phyloP scores from a whole-genome alignment of 2,113 vertebrate species.

The Microcebus tavaratra region DNA sequence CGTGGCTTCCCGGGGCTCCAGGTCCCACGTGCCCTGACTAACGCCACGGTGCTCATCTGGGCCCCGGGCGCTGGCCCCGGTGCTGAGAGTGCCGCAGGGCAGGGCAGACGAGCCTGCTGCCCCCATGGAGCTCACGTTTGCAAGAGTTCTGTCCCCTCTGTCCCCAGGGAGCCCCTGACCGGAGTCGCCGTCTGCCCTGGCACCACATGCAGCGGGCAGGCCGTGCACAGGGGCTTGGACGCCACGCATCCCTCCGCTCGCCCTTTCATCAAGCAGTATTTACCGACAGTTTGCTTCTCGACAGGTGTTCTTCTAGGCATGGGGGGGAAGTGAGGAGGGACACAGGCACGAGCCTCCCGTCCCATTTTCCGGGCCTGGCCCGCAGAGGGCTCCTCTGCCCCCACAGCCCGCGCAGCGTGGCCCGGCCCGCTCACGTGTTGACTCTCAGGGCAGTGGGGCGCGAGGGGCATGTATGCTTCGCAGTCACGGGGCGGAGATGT shows the following conservation, averaged over 20 bases:
- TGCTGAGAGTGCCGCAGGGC: neutral
- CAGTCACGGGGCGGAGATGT: fast-evolving
- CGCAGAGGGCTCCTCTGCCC: neutral
- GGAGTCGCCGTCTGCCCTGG: neutral
- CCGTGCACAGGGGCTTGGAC: neutral
- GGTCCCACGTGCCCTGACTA: too few relatives aligned
- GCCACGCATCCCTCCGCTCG: fast-evolving
- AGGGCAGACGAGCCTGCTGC: too few relatives aligned
- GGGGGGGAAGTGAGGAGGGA: fast-evolving
- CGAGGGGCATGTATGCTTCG: too few relatives aligned
- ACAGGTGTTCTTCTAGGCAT: neutral
- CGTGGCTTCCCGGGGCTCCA: neutral
- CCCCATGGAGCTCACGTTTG: neutral
- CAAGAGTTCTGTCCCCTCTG: neutral
- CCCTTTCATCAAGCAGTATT: fast-evolving
- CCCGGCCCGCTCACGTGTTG: too few relatives aligned
- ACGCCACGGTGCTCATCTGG: fast-evolving
- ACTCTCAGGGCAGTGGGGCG: neutral
- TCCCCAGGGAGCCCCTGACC: neutral
- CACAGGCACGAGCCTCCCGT: fast-evolving
- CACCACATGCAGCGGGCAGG: fast-evolving
- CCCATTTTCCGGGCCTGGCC: too few relatives aligned
- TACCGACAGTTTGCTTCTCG: fast-evolving
- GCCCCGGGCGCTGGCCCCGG: neutral
- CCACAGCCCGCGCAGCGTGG: fast-evolving